phyloP scores from a whole-genome alignment of 2,888 invertebrate genomes.

The Linnaemya vulpina region DNA sequence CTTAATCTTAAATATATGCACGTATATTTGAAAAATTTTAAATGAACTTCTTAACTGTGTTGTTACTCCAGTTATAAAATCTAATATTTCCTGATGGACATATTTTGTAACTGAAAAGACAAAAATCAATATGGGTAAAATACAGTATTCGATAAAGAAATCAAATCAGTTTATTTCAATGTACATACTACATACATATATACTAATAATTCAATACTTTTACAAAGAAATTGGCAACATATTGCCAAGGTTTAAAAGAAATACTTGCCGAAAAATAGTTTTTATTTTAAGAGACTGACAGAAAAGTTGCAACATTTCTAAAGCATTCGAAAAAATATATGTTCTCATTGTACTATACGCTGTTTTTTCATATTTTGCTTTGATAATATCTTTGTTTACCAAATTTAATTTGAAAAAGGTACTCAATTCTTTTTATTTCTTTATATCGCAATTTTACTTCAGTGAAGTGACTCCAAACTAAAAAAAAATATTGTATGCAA shows the following conservation, averaged over 20 bases:
- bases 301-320: slow-evolving; percentile 5
- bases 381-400: slow-evolving; percentile 69
- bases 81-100: too few relatives aligned
- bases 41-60: too few relatives aligned
- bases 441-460: slow-evolving; percentile 45
- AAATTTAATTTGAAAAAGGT: slow-evolving; percentile 43
- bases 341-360: slow-evolving; percentile 10
- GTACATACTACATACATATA: too few relatives aligned
- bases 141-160: too few relatives aligned
- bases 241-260: slow-evolving; percentile 10
- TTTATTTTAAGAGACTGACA: not conserved
- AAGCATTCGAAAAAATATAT: not conserved
- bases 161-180: too few relatives aligned
- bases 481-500: slow-evolving; percentile 39
- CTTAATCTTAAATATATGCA: too few relatives aligned
- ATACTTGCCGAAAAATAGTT: not conserved
- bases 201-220: too few relatives aligned
- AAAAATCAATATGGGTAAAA: too few relatives aligned
- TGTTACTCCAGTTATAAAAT: too few relatives aligned
- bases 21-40: too few relatives aligned
- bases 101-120: too few relatives aligned
- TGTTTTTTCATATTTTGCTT: slow-evolving; percentile 63
- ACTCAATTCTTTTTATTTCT: slow-evolving; percentile 43
- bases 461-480: slow-evolving; percentile 21
- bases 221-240: not conserved